Conservation (phyloP, 2,888 invertebrate genomes). For the Pheosia tremula region DNA sequence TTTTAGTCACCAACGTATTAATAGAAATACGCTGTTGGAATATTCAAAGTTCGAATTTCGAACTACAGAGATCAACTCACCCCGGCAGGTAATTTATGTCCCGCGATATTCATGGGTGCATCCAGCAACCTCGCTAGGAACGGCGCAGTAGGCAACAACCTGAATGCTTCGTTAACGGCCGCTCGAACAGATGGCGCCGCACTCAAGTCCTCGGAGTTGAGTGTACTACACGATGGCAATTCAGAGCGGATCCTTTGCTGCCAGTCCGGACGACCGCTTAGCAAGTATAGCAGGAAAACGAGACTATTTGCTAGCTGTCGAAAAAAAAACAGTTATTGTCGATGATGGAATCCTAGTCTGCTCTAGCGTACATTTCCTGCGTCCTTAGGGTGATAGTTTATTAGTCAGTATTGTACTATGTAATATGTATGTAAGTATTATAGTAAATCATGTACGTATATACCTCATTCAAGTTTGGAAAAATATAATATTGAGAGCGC, state of each 20-base stretch:
- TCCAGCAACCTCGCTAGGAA: constrained; percentile 91
- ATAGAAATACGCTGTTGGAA: too few relatives aligned
- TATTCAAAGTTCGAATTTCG: too few relatives aligned
- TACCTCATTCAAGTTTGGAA: too few relatives aligned
- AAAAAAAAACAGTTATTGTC: neutral
- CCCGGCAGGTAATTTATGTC: constrained; percentile 88
- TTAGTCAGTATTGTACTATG: too few relatives aligned
- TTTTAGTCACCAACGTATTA: too few relatives aligned
- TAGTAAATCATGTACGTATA: too few relatives aligned
- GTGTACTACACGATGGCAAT: constrained; percentile 83
- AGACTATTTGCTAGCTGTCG: constrained; percentile 91
- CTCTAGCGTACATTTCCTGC: too few relatives aligned
- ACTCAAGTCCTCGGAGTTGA: constrained; percentile 84
- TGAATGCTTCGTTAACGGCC: constrained; percentile 90
- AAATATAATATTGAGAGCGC: too few relatives aligned
- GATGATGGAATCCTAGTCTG: too few relatives aligned
- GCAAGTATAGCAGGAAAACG: constrained; percentile 90
- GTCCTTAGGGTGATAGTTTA: too few relatives aligned
- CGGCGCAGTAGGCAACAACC: constrained; percentile 90
- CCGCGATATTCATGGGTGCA: constrained; percentile 87
- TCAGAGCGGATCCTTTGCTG: constrained; percentile 88
- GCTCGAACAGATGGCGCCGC: constrained; percentile 91
- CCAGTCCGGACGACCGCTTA: constrained; percentile 87
- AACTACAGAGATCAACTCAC: constrained; percentile 76
- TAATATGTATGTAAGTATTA: too few relatives aligned